Conservation (phyloP, 1,140 invertebrate species). For the Ceratina japonica region DNA sequence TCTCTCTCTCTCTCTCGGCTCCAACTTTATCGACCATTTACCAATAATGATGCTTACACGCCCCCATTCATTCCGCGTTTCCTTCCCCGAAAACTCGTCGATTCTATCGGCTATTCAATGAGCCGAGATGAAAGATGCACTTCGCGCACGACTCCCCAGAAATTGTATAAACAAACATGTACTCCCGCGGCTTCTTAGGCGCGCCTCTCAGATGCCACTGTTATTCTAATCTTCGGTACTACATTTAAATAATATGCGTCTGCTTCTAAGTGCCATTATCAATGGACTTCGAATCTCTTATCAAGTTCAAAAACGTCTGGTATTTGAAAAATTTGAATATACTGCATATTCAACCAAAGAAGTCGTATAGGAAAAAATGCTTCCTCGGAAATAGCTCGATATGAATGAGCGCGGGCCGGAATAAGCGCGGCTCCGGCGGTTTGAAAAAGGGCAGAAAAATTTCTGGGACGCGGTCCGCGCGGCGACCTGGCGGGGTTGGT, state of each 20-base stretch:
- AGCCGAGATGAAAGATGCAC: constrained; percentile 17
- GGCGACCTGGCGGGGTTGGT: not conserved
- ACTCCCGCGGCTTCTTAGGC: too few relatives aligned
- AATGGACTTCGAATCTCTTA: too few relatives aligned
- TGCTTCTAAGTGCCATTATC: too few relatives aligned
- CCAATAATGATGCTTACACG: constrained; percentile 47
- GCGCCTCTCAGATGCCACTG: too few relatives aligned
- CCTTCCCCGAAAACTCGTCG: constrained; percentile 13
- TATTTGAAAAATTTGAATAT: too few relatives aligned
- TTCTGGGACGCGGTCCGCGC: not conserved
- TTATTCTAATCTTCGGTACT: too few relatives aligned
- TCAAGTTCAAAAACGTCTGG: too few relatives aligned
- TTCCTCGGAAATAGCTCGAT: not conserved
- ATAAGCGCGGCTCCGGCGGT: not conserved
- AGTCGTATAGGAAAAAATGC: not conserved
- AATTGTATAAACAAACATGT: not conserved
- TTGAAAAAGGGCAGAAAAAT: not conserved
- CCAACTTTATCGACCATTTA: constrained; percentile 58
- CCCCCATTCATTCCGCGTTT: constrained; percentile 9
- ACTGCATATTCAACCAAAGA: too few relatives aligned
- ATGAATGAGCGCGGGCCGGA: not conserved
- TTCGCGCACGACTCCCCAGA: not conserved
- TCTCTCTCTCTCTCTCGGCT: constrained; percentile 9
- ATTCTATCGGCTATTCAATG: not conserved
- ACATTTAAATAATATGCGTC: too few relatives aligned